A percentile compares a stretch with the other conserved stretches of the same genome.
Evolutionary conservation across 2,113 vertebrate genomes (phyloP).

Genomic region (Rana temporaria): DNA sequence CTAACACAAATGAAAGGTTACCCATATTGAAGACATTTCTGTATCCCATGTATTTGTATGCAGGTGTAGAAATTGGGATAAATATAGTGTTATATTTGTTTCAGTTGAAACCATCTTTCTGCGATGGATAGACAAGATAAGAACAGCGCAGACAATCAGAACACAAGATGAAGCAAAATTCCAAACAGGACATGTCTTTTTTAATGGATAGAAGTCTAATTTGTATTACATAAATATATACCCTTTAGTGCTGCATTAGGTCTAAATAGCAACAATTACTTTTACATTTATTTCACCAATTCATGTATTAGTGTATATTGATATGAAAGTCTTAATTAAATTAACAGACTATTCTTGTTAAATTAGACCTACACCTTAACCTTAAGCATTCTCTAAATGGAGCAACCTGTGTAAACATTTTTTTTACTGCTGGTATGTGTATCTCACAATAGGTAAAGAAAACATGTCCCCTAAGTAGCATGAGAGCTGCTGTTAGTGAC

Average conservation of each 20-base stretch:
- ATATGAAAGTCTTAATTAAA: background rate
- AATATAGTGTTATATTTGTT: too few relatives aligned
- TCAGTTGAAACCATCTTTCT: too few relatives aligned
- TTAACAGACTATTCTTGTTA: conserved; percentile 57
- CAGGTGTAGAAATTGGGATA: too few relatives aligned
- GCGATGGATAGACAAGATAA: too few relatives aligned
- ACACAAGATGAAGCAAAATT: too few relatives aligned
- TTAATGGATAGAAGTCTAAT: background rate
- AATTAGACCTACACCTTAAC: conserved; percentile 63
- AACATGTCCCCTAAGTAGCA: conserved; percentile 66
- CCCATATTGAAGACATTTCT: too few relatives aligned
- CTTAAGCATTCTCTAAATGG: conserved; percentile 46
- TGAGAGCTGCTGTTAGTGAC: conserved; percentile 70
- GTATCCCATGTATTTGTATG: too few relatives aligned
- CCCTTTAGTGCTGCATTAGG: background rate
- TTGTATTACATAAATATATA: background rate
- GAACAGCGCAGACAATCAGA: too few relatives aligned
- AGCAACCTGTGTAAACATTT: conserved; percentile 69
- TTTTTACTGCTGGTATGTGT: conserved; percentile 65
- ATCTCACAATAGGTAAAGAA: conserved; percentile 69
- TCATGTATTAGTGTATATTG: too few relatives aligned
- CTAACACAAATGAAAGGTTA: too few relatives aligned
- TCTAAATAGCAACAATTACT: background rate
- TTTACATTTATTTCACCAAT: background rate
- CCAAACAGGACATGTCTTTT: too few relatives aligned